Conservation (phyloP, 2,113 vertebrate species). For the Chunga burmeisteri region DNA sequence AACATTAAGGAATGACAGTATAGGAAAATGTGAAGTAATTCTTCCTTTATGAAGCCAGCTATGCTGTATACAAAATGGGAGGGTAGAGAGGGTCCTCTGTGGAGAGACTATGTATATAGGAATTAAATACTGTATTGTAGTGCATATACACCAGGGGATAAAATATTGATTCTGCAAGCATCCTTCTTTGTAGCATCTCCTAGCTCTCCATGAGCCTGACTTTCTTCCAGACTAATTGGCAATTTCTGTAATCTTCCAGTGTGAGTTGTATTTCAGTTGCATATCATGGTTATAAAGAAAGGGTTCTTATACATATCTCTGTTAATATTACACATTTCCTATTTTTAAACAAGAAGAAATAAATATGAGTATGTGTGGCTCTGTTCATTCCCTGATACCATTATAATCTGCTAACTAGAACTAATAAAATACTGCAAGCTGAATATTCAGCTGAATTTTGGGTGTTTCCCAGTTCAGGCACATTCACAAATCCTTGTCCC, state of each 20-base stretch:
- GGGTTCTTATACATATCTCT: neutral
- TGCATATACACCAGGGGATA: neutral
- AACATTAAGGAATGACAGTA: neutral
- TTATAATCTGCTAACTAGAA: neutral
- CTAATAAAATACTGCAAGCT: neutral
- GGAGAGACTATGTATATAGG: neutral
- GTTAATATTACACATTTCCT: neutral
- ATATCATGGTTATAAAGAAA: neutral
- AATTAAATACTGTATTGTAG: neutral
- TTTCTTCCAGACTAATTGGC: neutral
- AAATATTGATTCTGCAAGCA: neutral
- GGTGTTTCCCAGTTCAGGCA: neutral
- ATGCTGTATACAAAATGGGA: neutral
- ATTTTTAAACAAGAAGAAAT: neutral
- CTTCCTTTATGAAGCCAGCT: neutral
- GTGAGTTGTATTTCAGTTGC: neutral
- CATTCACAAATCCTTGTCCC: neutral
- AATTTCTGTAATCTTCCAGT: neutral
- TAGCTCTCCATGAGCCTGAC: neutral
- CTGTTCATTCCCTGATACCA: neutral
- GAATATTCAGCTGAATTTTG: neutral
- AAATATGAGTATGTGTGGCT: neutral
- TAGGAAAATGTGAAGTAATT: neutral
- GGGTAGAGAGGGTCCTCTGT: neutral
- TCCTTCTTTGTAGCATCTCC: neutral